Base-by-base conservation (phyloP, 2,888 invertebrate species). In the Tridacna crocea region DNA sequence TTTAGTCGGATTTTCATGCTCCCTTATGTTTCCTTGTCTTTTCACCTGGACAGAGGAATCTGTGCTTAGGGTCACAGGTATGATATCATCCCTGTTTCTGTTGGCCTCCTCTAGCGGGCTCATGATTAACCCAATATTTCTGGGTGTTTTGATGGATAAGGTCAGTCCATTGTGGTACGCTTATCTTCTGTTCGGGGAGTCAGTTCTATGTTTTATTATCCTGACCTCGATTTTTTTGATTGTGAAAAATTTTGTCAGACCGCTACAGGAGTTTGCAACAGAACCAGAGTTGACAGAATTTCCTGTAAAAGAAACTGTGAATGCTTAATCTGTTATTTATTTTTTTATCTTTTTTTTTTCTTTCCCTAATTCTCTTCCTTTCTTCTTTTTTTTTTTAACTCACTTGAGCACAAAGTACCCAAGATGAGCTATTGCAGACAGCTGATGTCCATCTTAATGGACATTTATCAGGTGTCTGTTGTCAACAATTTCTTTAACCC, bases 21-120 rank as follows among this genome's bases (percentile, higher is more conserved):
- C 89, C 2, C 79, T 88, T 6, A 77, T 89, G 36, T 88, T 88
- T 60, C 88, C 90, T 1, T 84, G 85, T 66, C 79, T 88, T 17
- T 87, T 89, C 55, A 86, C 87, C 0, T 90, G 88, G 89, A 88
- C 90, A 0, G 88, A 90, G 60, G 87, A 88, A 79, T 79, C 83
- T 36, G 83, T 90, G 24, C 61, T 89, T 26, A 77, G 82, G 27
- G 87, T 90, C 4, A 84, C 87, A 0, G 88, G 89, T 4, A 87
- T 80, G 74, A 75, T 90, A 11, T 82, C 88, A 0, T 84, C 87
- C 4, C 79, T 87, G 51, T 85, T 90, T 58, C 80, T 89, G 19
- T 80, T 89, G 22, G 77, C 87, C 0, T 79, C 87, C 1, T 84
- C 87, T 10, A 60, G 72, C 3, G 88, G 88, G 0, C 68, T 83